Base-by-base conservation (phyloP, 1,140 invertebrate genomes). In the Drosophila punjabiensis region DNA sequence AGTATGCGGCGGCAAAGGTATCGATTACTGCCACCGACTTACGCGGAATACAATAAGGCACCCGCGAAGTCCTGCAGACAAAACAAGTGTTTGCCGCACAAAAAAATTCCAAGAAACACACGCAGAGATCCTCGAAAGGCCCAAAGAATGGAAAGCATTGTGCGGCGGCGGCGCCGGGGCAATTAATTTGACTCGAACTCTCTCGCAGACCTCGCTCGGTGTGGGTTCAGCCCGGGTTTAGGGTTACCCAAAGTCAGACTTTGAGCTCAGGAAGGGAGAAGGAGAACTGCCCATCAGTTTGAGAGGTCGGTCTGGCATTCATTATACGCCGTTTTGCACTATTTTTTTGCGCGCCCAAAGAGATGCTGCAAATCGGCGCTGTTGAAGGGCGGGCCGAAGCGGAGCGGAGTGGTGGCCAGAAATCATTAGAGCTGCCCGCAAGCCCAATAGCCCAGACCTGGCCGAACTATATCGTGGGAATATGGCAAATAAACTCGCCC, bases 401-500 rank as follows among this genome's bases (percentile, higher is more conserved):
- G 63, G 43, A 60, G 24, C 24, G 24, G 24, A 24, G 24, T 24
- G 24, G 67, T 37, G 55, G 70, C 67, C 67, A 53, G 80, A 90
- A 89, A 89, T 90, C 86, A 89, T 89, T 89, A 89, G 85, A 89
- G 86, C 43, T 79, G 86, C 85, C 86, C 70, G 81, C 82, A 85
- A 83, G 82, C 75, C 37, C 73, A 68, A 75, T 75, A 89, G 78
- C 76, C 55, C 9, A 4, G 55, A 14, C 55, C 71, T 53, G 66
- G 68, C 76, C 82, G 81, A 89, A 89, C 82, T 88, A 82, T 89
- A 89, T 90, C 85, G 85, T 89, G 85, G 85, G 85, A 89, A 89
- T 90, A 89, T 90, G 86, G 85, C 86, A 89, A 89, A 89, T 90
- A 89, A 89, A 90, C 85, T 89, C 67, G 85, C 79, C 86, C 78